Evolutionary conservation across 2,113 vertebrate genomes (phyloP).

Genomic region (Lophius piscatorius): DNA sequence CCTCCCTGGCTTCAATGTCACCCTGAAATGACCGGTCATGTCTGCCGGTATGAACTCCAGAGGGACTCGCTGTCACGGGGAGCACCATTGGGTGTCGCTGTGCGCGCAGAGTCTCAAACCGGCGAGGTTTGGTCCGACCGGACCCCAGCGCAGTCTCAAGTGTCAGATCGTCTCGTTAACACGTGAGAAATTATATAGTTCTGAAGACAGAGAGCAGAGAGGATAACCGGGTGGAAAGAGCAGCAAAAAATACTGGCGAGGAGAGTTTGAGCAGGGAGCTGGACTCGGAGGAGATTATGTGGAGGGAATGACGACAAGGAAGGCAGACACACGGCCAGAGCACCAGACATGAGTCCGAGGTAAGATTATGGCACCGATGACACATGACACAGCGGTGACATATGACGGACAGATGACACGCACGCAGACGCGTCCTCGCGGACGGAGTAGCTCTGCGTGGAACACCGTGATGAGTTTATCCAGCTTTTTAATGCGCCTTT

Average conservation of each 20-base stretch:
- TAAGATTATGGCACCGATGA: conserved; percentile 54
- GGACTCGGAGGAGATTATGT: conserved; percentile 56
- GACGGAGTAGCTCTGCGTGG: no score
- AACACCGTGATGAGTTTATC: not conserved
- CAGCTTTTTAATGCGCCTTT: not conserved
- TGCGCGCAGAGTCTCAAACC: conserved; percentile 58
- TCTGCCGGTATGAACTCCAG: not conserved
- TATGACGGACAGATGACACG: conserved; percentile 25
- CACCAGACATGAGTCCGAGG: conserved; percentile 84
- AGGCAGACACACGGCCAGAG: conserved; percentile 59
- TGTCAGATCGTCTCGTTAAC: conserved; percentile 70
- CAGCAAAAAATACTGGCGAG: conserved; percentile 26
- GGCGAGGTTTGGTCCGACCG: conserved; percentile 52
- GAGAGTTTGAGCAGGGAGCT: conserved; percentile 24
- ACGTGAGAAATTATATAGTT: conserved; percentile 53
- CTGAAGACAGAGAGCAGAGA: conserved; percentile 14
- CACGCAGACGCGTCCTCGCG: conserved; percentile 9
- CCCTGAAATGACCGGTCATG: not conserved
- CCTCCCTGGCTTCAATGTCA: not conserved
- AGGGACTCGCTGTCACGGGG: not conserved
- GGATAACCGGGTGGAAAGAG: conserved; percentile 22
- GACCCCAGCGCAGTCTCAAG: conserved; percentile 67
- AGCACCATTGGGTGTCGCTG: conserved; percentile 77
- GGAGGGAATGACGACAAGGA: conserved; percentile 68
- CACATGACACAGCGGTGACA: no score